Conservation (phyloP, 2,113 vertebrate species). For the Pionites leucogaster region DNA sequence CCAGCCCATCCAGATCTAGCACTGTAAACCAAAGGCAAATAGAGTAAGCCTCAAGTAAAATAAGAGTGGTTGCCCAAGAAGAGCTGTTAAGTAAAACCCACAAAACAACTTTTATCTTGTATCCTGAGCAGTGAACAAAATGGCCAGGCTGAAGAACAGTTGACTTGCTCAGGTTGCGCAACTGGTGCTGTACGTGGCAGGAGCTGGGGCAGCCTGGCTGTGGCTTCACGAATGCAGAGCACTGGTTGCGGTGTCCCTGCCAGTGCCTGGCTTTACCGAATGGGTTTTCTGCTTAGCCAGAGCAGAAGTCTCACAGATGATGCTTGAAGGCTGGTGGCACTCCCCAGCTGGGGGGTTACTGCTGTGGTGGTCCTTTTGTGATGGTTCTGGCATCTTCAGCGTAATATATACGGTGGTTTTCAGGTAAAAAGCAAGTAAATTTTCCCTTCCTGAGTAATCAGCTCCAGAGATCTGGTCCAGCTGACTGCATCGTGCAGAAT, state of each 20-base stretch:
- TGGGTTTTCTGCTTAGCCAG: background rate
- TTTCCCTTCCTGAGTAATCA: background rate
- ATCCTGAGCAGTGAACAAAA: background rate
- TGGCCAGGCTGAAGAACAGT: background rate
- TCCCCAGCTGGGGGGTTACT: background rate
- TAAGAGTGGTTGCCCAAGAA: fast-evolving
- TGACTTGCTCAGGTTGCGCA: fast-evolving
- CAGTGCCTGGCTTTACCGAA: background rate
- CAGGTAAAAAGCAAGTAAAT: background rate
- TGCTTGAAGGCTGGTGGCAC: background rate
- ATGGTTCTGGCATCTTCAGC: background rate
- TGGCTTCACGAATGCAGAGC: background rate
- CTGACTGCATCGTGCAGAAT: background rate
- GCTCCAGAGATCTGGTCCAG: background rate
- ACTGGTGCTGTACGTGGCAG: background rate
- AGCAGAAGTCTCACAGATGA: background rate
- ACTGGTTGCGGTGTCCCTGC: fast-evolving
- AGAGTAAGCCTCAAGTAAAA: background rate
- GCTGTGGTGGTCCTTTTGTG: background rate
- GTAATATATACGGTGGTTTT: background rate
- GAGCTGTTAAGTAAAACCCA: background rate
- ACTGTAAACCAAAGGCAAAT: background rate
- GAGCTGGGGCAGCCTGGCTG: background rate
- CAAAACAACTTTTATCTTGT: background rate
- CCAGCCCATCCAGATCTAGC: background rate